Evolutionary conservation across 2,888 invertebrate genomes (phyloP).

Genomic region (Sinelater perroti): DNA sequence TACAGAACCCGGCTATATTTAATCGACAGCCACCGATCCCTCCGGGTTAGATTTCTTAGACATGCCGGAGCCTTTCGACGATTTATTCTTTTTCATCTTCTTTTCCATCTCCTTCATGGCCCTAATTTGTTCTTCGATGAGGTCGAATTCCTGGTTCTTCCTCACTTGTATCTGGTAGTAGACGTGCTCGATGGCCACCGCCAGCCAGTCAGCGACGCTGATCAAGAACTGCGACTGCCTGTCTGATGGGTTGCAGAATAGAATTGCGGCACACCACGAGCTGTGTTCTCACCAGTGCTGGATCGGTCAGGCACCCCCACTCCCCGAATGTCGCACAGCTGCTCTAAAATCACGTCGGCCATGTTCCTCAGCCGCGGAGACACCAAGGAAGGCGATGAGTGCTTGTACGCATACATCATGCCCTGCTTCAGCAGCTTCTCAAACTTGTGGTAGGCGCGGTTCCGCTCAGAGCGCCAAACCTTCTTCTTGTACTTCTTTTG

Average conservation of each 20-base stretch:
- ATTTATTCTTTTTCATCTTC: conserved; percentile 37
- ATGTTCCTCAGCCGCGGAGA: conserved; percentile 66
- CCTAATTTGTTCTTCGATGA: conserved; percentile 43
- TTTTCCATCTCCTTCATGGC: no score
- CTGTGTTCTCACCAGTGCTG: conserved; percentile 38
- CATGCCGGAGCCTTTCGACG: background rate
- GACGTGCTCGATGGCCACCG: conserved; percentile 55
- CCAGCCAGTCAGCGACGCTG: conserved; percentile 56
- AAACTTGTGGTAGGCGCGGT: conserved; percentile 43
- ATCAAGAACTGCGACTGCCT: conserved; percentile 50
- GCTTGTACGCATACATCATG: conserved; percentile 52
- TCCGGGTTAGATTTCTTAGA: no score
- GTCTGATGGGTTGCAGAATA: no score
- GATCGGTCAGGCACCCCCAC: conserved; percentile 90
- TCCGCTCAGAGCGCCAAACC: conserved; percentile 14
- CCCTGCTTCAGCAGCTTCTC: conserved; percentile 44
- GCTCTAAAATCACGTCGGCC: conserved; percentile 66
- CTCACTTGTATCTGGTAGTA: conserved; percentile 56
- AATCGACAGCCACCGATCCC: no score
- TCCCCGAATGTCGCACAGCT: conserved; percentile 77
- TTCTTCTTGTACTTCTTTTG: conserved; percentile 29
- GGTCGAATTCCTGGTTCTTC: conserved; percentile 51
- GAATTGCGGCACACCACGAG: conserved; percentile 11
- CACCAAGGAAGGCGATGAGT: conserved; percentile 63
- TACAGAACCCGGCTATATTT: no score